phyloP scores from a whole-genome alignment of 2,113 vertebrate genomes.

The Myrmophylax atrothorax region DNA sequence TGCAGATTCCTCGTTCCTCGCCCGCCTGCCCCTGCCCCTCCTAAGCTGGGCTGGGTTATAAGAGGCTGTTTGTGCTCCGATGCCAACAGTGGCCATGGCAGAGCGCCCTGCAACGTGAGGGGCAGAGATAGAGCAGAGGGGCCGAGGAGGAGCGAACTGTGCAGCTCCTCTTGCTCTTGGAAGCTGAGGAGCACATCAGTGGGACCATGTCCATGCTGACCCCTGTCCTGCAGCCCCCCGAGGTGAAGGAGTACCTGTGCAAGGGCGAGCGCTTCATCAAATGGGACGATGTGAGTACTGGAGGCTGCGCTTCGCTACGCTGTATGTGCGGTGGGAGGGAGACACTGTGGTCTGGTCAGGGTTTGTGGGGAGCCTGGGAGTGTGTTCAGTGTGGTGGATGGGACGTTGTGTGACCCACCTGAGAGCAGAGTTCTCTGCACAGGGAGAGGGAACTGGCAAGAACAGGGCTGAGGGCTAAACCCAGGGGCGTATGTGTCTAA shows the following conservation, averaged over 20 bases:
- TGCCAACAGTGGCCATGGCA: slow-evolving; percentile 29
- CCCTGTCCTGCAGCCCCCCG: slow-evolving; percentile 76
- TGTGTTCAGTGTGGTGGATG: no score
- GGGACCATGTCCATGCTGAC: slow-evolving; percentile 83
- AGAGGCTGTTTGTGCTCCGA: slow-evolving; percentile 56
- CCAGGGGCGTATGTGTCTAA: accelerated
- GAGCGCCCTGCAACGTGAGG: slow-evolving; percentile 69
- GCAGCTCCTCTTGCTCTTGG: not conserved
- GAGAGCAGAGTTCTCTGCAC: not conserved
- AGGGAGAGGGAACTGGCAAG: not conserved
- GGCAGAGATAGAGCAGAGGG: slow-evolving; percentile 41
- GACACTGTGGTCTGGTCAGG: accelerated
- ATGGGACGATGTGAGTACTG: slow-evolving; percentile 93
- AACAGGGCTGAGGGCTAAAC: not conserved
- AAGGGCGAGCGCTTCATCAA: slow-evolving; percentile 94
- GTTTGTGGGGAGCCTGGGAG: not conserved
- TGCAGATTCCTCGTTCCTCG: slow-evolving; percentile 63
- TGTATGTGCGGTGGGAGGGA: not conserved
- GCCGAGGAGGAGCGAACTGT: not conserved
- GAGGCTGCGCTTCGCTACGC: not conserved
- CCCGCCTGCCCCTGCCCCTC: slow-evolving; percentile 23
- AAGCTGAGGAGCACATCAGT: not conserved
- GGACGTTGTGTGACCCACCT: accelerated
- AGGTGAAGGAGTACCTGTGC: slow-evolving; percentile 88
- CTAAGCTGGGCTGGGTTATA: slow-evolving; percentile 41